Evolutionary conservation across 2,797 vertebrate species (phyloP).

Genomic region (Gymnoscopelus microlampas): DNA sequence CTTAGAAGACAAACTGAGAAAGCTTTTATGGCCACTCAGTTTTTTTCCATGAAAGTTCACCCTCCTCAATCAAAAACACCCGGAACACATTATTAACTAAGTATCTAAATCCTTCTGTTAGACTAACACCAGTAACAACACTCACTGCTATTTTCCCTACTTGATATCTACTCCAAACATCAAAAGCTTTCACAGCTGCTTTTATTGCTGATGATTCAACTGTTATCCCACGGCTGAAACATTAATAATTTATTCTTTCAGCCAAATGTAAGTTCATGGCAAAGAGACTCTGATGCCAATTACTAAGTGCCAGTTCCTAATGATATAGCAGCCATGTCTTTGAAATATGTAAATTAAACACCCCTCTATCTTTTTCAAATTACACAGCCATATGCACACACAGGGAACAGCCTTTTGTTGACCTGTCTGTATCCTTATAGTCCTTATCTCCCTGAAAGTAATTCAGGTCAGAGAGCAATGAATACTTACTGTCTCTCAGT

Average conservation of each 20-base stretch:
- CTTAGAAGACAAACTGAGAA: slow-evolving; percentile 4
- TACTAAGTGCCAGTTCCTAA: slow-evolving; percentile 16
- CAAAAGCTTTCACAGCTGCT: background rate
- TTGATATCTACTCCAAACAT: slow-evolving; percentile 1
- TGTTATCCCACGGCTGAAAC: background rate
- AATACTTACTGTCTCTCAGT: slow-evolving; percentile 36
- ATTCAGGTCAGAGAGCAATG: slow-evolving; percentile 30
- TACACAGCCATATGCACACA: background rate
- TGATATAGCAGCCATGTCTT: background rate
- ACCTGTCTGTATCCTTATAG: slow-evolving; percentile 23
- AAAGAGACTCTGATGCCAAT: background rate
- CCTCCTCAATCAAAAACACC: slow-evolving; percentile 3
- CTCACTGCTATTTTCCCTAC: slow-evolving; percentile 11
- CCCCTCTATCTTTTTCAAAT: slow-evolving; percentile 4
- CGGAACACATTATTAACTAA: slow-evolving; percentile 30
- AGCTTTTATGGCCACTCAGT: no score
- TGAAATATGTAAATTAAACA: slow-evolving; percentile 6
- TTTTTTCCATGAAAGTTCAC: background rate
- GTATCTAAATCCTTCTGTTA: background rate
- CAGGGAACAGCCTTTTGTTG: background rate
- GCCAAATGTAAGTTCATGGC: background rate
- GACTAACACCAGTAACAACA: background rate
- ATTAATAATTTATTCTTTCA: background rate
- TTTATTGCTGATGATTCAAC: background rate
- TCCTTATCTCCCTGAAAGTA: slow-evolving; percentile 33